Base-by-base conservation (phyloP, 2,888 invertebrate genomes). In the Torymus aiolomorphi region DNA sequence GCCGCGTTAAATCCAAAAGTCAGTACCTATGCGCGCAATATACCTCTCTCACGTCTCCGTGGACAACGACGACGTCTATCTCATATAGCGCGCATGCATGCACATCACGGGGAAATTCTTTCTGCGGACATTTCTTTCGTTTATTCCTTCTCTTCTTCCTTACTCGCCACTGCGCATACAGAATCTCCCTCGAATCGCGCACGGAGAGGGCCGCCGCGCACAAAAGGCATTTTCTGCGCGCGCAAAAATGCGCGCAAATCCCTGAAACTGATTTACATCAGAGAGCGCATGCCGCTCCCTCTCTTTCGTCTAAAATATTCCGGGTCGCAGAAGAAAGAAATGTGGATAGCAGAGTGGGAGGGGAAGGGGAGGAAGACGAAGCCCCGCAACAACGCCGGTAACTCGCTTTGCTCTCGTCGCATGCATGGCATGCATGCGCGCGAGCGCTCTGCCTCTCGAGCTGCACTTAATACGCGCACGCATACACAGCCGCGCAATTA, bases 221-320 rank as follows among this genome's bases (percentile, higher is more conserved):
- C 42, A 42, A 42, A 42, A 42, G 42, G 49, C 11, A 42, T 51
- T 63, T 31, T 54, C 61, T 16, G 52, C 57, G 57, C 51, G 42
- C 42, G 42, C 8, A 75, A 76, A 61, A 67, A 76, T 61, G 76
- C 24, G 69, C 72, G 65, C 31, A 78, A 72, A 72, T 76, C 70
- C 63, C 61, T 56, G 72, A 61, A 56, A 67, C 72, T 73, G 73
- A 73, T 73, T 78, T 73, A 62, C 73, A 78, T 73, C 49, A 13
- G 57, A 56, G 63, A n/a, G 54, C 10, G 49, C 2, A 12, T 11
- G 20, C 59, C n/a, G 56, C 24, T 13, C 42, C n/a, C 49, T 24
- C 18, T 24, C 12, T 16, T 49, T 67, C 59, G 66, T 69, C 69
- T 76, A 69, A 76, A 62, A 69, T 76, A 76, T 67, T 76, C 69